Percentiles rank a stretch among this genome's conserved stretches.
These are phyloP conservation scores for Cartodere bifasciata DNA, from an alignment of 2,888 invertebrate genomes.

Conservation along the genomic window DNA sequence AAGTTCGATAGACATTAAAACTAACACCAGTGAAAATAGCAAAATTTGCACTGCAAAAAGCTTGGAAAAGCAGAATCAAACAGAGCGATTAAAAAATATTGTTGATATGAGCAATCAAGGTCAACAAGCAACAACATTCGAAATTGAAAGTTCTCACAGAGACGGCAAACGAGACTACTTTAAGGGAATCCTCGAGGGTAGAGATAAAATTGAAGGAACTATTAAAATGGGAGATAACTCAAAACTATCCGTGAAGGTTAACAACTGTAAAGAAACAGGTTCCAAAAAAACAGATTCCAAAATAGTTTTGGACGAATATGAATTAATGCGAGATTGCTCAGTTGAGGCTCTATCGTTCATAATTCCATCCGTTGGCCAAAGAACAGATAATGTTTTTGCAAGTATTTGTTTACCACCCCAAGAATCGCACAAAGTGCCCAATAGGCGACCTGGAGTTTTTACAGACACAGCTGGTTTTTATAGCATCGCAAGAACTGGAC, in stretches of 20 bases:
- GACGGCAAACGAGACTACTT: conserved; percentile 9
- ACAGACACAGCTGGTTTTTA: no score
- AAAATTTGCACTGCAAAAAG: no score
- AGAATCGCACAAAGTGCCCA: no score
- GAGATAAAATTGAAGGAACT: conserved; percentile 10
- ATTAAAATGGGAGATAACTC: conserved; percentile 12
- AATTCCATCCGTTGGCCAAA: conserved; percentile 5
- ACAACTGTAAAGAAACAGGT: no score
- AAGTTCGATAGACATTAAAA: no score
- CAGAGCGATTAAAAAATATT: no score
- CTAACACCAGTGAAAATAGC: no score
- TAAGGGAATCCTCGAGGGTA: conserved; percentile 11
- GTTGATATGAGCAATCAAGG: conserved; percentile 2
- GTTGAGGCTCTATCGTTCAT: conserved; percentile 13
- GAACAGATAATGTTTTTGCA: no score
- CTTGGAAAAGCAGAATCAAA: no score
- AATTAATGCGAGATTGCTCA: conserved; percentile 19
- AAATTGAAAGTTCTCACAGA: conserved; percentile 9
- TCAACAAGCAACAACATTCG: conserved; percentile 8
- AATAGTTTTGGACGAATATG: conserved; percentile 19
- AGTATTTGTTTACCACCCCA: no score
- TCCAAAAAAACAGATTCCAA: neutral
- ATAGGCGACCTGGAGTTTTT: no score
- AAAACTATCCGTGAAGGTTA: conserved; percentile 9
- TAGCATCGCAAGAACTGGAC: no score